Evolutionary conservation across 2,797 vertebrate species (phyloP).

Genomic region (Onychomys leucogaster): DNA sequence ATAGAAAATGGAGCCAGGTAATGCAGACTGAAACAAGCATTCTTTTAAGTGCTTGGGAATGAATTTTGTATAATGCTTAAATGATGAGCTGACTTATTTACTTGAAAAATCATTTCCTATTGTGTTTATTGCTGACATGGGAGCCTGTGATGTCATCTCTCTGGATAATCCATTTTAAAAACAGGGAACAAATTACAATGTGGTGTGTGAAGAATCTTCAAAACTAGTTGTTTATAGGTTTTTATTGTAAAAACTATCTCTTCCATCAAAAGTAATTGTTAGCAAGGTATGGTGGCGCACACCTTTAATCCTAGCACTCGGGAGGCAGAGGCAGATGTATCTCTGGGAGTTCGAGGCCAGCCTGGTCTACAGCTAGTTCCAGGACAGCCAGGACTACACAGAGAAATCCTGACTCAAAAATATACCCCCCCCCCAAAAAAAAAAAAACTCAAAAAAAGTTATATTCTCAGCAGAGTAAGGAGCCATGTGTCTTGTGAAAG

Average conservation of each 20-base stretch:
- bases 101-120: slow-evolving; percentile 13
- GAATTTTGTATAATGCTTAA: not conserved
- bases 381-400: not conserved
- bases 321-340: not conserved
- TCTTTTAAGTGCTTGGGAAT: slow-evolving; percentile 30
- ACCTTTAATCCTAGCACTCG: not conserved
- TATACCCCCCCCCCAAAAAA: not conserved
- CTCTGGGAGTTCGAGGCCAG: not conserved
- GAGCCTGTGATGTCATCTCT: not conserved
- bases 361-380: not conserved
- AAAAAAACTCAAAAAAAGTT: not conserved
- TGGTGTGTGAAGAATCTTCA: not conserved
- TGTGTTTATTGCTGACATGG: slow-evolving; percentile 37
- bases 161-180: slow-evolving; percentile 41
- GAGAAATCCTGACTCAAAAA: not conserved
- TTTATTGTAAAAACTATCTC: slow-evolving; percentile 2
- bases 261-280: not conserved
- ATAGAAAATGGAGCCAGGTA: not conserved
- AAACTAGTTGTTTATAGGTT: not conserved
- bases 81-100: slow-evolving; percentile 34
- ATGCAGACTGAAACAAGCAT: not conserved
- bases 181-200: not conserved
- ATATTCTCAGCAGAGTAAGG: not conserved
- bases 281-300: not conserved
- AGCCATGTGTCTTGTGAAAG: no score